Conservation (phyloP, 2,113 vertebrate species). For the Ariopsis seemanni region DNA sequence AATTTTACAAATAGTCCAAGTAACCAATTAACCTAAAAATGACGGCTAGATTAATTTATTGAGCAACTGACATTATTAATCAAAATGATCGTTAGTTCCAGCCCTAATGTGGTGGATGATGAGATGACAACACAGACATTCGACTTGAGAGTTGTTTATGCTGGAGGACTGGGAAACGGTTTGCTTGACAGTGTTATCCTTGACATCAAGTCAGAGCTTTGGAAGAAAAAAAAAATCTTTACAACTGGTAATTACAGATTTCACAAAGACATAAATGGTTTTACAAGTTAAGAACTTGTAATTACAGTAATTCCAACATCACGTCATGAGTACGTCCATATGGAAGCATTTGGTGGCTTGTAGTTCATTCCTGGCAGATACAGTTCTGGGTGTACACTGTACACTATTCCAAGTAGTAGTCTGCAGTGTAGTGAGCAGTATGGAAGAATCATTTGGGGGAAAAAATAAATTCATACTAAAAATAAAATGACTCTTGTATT, state of each 20-base stretch:
- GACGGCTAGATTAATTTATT: background rate
- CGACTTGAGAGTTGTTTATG: background rate
- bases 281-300: conserved; percentile 21
- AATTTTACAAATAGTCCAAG: background rate
- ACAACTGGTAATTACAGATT: conserved; percentile 7
- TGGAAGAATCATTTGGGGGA: background rate
- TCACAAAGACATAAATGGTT: conserved; percentile 20
- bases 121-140: background rate
- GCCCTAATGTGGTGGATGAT: background rate
- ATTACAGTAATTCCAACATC: conserved; percentile 20
- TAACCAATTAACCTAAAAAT: background rate
- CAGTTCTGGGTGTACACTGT: background rate
- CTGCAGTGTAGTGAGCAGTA: background rate
- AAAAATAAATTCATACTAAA: background rate
- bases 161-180: background rate
- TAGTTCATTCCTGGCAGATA: background rate
- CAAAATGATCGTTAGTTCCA: background rate
- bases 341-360: conserved; percentile 28
- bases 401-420: background rate
- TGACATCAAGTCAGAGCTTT: conserved; percentile 8
- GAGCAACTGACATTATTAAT: background rate
- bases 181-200: background rate
- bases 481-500: background rate
- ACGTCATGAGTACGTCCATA: conserved; percentile 8
- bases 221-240: background rate